phyloP scores from a whole-genome alignment of 2,888 invertebrate species.

The Stictocephala bisonia region DNA sequence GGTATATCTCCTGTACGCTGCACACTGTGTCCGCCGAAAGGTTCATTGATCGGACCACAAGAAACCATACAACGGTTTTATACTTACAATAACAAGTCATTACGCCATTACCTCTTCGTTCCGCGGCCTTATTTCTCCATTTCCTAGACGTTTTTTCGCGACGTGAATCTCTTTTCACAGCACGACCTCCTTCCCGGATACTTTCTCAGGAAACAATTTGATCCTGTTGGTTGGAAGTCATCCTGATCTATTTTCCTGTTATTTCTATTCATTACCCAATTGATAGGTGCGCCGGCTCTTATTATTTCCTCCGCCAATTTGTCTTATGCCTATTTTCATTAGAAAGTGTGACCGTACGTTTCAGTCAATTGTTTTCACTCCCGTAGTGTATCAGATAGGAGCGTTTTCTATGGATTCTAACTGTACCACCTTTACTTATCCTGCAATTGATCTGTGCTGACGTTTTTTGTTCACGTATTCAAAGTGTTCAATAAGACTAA shows the following conservation, averaged over 20 bases:
- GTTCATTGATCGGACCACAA: conserved; percentile 1
- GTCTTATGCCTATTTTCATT: too few species aligned
- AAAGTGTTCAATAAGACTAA: too few species aligned
- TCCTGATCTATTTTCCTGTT: conserved; percentile 25
- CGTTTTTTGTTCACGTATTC: too few species aligned
- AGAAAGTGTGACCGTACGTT: too few species aligned
- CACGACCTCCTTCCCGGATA: conserved; percentile 8
- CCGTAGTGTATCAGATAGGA: too few species aligned
- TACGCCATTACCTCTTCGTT: conserved; percentile 34
- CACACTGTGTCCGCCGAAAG: too few species aligned
- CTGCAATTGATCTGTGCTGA: too few species aligned
- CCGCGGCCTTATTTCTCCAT: conserved; percentile 20
- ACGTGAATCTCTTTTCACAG: conserved; percentile 22
- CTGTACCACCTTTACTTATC: too few species aligned
- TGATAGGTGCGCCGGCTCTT: too few species aligned
- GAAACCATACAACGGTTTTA: conserved; percentile 21
- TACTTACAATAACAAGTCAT: conserved; percentile 30
- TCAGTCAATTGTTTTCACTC: too few species aligned
- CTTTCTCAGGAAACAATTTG: background rate
- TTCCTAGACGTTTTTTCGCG: background rate
- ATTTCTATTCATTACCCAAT: conserved; percentile 10
- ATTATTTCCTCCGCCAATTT: background rate
- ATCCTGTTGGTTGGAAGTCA: background rate
- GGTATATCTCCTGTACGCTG: too few species aligned
- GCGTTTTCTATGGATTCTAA: too few species aligned